Evolutionary conservation across 2,888 invertebrate genomes (phyloP).

Genomic region (Philereme transversata): DNA sequence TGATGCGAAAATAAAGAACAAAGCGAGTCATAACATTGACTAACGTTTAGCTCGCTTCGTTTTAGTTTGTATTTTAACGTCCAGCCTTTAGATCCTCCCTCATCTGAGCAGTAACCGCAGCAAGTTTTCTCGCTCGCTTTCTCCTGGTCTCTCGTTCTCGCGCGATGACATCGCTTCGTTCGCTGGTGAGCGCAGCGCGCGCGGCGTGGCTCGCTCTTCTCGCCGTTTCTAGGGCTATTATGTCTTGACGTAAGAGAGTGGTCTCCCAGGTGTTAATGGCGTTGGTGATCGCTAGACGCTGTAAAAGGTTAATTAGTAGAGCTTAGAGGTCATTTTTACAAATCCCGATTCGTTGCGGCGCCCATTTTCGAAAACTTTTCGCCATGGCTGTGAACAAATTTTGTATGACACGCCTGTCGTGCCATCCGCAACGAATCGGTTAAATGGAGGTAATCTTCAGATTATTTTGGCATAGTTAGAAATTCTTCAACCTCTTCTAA

Average conservation of each 20-base stretch:
- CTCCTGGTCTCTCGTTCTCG: constrained; percentile 46
- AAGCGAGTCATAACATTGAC: no score
- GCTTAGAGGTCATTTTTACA: no score
- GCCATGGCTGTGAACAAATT: no score
- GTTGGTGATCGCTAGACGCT: constrained; percentile 69
- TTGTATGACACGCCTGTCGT: no score
- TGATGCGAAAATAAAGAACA: no score
- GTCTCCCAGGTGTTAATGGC: constrained; percentile 67
- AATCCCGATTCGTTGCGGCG: no score
- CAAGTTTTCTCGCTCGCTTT: constrained; percentile 52
- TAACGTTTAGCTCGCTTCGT: background rate
- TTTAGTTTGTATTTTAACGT: background rate
- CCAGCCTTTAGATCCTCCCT: constrained; percentile 56
- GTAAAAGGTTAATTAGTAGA: constrained; percentile 19
- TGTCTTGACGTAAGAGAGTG: constrained; percentile 55
- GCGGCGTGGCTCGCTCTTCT: constrained; percentile 57
- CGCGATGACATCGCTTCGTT: constrained; percentile 47
- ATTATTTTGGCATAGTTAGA: no score
- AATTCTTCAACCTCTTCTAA: no score
- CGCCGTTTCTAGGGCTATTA: constrained; percentile 53
- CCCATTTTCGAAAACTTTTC: no score
- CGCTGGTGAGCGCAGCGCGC: constrained; percentile 53
- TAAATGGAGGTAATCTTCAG: no score
- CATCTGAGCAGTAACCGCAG: constrained; percentile 59
- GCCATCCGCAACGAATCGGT: no score